These are phyloP conservation scores for Carassius carassius DNA, from an alignment of 2,113 vertebrate genomes.

Conservation along the genomic window DNA sequence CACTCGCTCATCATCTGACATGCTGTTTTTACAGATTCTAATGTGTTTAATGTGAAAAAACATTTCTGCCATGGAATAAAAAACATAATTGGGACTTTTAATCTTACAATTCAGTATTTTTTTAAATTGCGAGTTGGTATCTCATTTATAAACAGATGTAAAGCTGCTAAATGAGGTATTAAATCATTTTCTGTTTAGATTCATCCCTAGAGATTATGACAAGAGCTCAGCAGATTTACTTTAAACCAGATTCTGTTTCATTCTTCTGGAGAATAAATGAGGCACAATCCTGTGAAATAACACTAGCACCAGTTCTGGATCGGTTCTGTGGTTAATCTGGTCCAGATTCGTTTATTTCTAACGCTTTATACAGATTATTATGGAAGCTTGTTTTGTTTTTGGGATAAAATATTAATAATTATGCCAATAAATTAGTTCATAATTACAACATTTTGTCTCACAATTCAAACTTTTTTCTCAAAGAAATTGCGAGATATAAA, in stretches of 20 bases:
- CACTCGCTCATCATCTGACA: too few species aligned
- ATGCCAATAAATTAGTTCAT: too few species aligned
- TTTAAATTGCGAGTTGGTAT: not conserved
- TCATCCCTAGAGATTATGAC: conserved; percentile 11
- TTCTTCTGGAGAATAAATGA: not conserved
- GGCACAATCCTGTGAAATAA: too few species aligned
- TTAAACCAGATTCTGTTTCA: not conserved
- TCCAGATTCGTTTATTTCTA: not conserved
- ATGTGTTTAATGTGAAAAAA: too few species aligned
- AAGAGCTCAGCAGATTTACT: conserved; percentile 16
- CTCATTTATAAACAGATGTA: not conserved
- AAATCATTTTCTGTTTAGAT: not conserved
- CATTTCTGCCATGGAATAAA: too few species aligned
- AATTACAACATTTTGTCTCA: too few species aligned
- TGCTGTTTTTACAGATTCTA: too few species aligned
- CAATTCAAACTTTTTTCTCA: too few species aligned
- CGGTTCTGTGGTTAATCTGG: not conserved
- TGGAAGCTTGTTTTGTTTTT: not conserved
- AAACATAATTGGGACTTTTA: too few species aligned
- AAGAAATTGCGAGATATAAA: too few species aligned
- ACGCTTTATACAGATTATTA: not conserved
- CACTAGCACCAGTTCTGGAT: not conserved
- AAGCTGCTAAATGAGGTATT: not conserved
- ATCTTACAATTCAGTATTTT: too few species aligned
- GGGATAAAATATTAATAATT: not conserved